Percentiles rank a stretch among this genome's conserved stretches.
Conservation (phyloP, 2,888 invertebrate genomes). For the Phengaris alcon region DNA sequence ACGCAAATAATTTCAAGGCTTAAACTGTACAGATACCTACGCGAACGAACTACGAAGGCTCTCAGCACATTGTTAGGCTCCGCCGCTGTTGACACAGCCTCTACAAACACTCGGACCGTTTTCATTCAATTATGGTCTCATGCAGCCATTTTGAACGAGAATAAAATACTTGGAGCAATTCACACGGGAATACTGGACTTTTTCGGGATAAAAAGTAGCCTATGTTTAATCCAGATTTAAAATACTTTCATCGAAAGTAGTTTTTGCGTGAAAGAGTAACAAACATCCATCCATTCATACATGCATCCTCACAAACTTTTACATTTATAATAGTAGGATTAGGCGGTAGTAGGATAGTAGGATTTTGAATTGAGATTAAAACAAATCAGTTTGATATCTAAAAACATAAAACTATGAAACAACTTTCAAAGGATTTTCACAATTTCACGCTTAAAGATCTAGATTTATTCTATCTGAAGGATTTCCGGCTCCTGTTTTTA, state of each 20-base stretch:
- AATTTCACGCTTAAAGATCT: not conserved
- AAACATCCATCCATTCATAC: too few relatives aligned
- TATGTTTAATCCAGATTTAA: too few relatives aligned
- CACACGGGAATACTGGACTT: too few relatives aligned
- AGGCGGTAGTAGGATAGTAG: too few relatives aligned
- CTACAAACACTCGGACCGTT: slow-evolving; percentile 22
- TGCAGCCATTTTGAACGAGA: slow-evolving; percentile 2
- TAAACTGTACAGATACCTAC: not conserved
- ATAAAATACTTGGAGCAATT: not conserved
- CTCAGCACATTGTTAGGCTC: not conserved
- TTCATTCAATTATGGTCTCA: slow-evolving; percentile 1
- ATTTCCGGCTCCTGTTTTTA: not conserved
- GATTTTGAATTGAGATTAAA: too few relatives aligned
- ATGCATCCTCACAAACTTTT: too few relatives aligned
- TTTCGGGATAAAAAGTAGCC: too few relatives aligned
- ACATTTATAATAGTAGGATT: too few relatives aligned
- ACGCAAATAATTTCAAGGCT: too few relatives aligned
- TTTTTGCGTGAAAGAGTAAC: too few relatives aligned
- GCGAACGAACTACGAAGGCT: not conserved
- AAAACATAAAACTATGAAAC: not conserved
- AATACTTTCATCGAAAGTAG: too few relatives aligned
- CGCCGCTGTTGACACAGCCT: slow-evolving; percentile 10
- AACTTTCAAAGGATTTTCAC: not conserved
- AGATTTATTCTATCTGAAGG: not conserved
- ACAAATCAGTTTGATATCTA: not conserved